phyloP scores from a whole-genome alignment of 1,140 invertebrate species.

The Camponotus floridanus region DNA sequence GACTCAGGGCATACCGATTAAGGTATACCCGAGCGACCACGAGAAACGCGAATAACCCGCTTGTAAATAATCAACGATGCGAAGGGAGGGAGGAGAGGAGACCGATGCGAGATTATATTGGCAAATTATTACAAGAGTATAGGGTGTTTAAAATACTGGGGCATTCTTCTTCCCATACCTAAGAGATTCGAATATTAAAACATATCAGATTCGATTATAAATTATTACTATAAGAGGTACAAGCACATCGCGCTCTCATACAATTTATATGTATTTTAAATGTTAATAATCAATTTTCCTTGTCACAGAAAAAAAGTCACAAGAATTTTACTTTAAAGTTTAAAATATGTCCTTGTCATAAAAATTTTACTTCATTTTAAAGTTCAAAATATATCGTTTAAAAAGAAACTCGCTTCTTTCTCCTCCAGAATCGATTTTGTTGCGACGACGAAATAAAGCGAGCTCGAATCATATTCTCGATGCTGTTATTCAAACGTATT shows the following conservation, averaged over 20 bases:
- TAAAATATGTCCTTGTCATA: no score
- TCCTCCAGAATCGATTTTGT: background rate
- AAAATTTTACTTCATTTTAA: background rate
- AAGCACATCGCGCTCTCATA: background rate
- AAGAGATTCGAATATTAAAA: background rate
- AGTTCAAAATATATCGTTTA: no score
- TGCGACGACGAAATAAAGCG: background rate
- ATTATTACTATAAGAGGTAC: background rate
- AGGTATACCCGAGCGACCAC: conserved; percentile 35
- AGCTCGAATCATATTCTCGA: background rate
- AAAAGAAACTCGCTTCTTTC: background rate
- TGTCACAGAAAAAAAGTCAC: background rate
- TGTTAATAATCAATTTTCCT: background rate
- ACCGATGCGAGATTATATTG: conserved; percentile 46
- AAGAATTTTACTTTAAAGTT: background rate
- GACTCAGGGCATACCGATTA: conserved; percentile 49
- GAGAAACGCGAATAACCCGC: conserved; percentile 49
- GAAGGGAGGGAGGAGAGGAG: background rate
- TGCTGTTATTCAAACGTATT: conserved; percentile 7
- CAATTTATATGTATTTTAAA: no score
- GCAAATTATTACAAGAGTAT: conserved; percentile 53
- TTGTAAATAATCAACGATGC: conserved; percentile 52
- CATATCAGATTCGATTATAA: background rate
- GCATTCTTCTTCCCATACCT: background rate
- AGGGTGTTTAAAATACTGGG: background rate